phyloP scores from a whole-genome alignment of 2,113 vertebrate genomes.

The Thalassarche chlororhynchos region DNA sequence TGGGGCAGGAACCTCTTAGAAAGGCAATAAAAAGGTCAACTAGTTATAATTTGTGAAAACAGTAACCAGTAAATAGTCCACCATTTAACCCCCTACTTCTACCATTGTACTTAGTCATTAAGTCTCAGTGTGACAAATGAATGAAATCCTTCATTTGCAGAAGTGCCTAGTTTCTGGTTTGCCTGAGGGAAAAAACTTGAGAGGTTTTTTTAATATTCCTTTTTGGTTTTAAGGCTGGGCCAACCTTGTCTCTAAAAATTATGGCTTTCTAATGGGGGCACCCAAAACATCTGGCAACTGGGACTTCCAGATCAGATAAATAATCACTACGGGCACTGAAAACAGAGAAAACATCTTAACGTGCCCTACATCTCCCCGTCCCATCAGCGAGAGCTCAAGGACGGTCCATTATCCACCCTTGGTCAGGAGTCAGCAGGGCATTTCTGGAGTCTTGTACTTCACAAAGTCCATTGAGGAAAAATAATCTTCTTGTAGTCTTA shows the following conservation, averaged over 20 bases:
- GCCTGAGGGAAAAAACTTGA: neutral
- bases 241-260: neutral
- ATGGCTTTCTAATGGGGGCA: fast-evolving
- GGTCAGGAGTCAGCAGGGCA: neutral
- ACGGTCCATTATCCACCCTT: neutral
- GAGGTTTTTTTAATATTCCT: neutral
- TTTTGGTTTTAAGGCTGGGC: neutral
- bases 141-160: neutral
- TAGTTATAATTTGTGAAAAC: neutral
- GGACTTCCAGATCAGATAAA: neutral
- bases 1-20: neutral
- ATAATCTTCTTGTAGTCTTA: neutral
- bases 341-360: neutral
- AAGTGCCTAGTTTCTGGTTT: neutral
- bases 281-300: neutral
- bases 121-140: neutral
- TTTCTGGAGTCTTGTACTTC: neutral
- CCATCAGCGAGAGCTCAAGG: neutral
- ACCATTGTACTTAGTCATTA: neutral
- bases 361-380: fast-evolving
- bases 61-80: neutral
- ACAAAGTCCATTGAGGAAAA: neutral
- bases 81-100: neutral
- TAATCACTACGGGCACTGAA: neutral
- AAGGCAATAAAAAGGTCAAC: neutral